Base-by-base conservation (phyloP, 1,140 invertebrate species). In the Lordiphosa collinella region DNA sequence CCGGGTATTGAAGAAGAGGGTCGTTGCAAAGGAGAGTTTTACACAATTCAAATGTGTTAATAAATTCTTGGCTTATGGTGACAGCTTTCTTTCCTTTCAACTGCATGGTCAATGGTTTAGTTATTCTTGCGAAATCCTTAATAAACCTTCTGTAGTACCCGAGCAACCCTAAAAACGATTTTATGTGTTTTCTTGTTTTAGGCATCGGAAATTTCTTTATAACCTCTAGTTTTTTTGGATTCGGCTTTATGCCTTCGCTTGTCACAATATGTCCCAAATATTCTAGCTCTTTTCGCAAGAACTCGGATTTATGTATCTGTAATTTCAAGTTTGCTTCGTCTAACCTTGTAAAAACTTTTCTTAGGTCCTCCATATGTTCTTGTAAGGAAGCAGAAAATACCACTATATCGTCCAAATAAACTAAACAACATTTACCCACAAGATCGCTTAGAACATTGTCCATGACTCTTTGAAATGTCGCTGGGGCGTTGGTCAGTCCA, bases 61-160 rank as follows among this genome's bases (percentile, higher is more conserved):
- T 2, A 34, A 34, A 46, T 22, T n/a, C 32, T 31, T 11, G 9
- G 6, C 37, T 44, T 35, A 43, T 50, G 3, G 35, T 10, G 25
- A 52, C 25, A 7, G 51, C 13, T 37, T 52, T 48, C 2, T 48
- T 35, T 1, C 25, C 48, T 18, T 59, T 59, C 10, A 60, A 10
- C 7, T 54, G 57, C 13, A 10, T 43, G 3, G 40, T 18, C 3
- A 43, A 12, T 10, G 40, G 40, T 25, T 43, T 43, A 10, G 40
- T 18, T 5, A 43, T 43, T 3, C 14, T 10, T 16, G 40, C 40
- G 7, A 43, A 43, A 11, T 43, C 40, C 40, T 25, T 43, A 43
- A 43, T 43, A 12, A 43, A 43, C 13, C 13, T 43, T 13, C 40
- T 10, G 6, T 43, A 43, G 3, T 43, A 43, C 7, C 40, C 40